Evolutionary conservation across 2,113 vertebrate species (phyloP), one percentile per base, ranked within the genome.

Genomic region (Harpagus bidentatus): DNA sequence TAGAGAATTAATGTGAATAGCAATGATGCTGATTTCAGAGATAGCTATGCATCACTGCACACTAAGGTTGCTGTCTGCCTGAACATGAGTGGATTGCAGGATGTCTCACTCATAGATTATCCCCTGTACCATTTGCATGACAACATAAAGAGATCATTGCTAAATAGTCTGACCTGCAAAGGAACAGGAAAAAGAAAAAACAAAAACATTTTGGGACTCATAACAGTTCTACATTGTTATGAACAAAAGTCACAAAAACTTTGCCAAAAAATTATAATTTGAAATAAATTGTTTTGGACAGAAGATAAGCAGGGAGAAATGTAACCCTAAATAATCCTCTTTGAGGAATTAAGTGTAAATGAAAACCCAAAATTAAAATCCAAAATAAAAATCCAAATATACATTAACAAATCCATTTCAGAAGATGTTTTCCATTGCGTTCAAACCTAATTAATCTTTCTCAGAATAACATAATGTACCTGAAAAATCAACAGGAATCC

Each of bases 121-220:
- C 17, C 16, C 8, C 10, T 29, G 5, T 86, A 45, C 6, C 5
- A 13, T 69, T 61, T 85, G 3, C 29, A 88, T n/a, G 21, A 20
- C 22, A 72, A 29, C 22, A n/a, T 36, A 43, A 55, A 58, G 40
- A 81, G 11, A 21, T 42, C 25, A 36, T 72, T 82, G 32, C 20
- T 85, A 59, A 50, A 73, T 8, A 61, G 10, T 42, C 22, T 52
- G 29, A 79, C 15, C 9, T 55, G 16, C 38, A 90, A n/a, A 55
- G 19, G 8, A 81, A 13, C 2, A 43, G 11, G 6, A 17, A 50
- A 47, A 48, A 56, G 36, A 48, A 52, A 52, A 52, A 16, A 28
- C 3, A 9, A 20, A 4, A 7, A 2, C 7, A 16, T 22, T 48
- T 61, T 10, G 4, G 3, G 18, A 25, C 67, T 80, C 3, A 10